A percentile compares a stretch with the other conserved stretches of the same genome.
phyloP scores from a whole-genome alignment of 2,888 invertebrate genomes.

The Petrolisthes cinctipes region DNA sequence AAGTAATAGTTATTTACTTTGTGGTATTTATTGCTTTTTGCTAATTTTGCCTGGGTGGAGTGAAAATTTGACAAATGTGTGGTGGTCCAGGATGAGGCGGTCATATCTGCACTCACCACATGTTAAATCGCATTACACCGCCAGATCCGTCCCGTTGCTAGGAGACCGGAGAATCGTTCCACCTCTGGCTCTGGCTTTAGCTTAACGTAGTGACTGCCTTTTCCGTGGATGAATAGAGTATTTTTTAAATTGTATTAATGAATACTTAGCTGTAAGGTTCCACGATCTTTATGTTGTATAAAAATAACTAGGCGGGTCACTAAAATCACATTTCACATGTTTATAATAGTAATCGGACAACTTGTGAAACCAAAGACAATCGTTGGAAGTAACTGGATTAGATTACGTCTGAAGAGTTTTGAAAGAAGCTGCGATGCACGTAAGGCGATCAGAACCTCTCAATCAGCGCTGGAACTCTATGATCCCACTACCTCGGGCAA shows the following conservation, averaged over 20 bases:
- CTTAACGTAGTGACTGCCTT: background rate
- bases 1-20: too few species aligned
- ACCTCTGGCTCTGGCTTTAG: conserved; percentile 39
- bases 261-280: too few species aligned
- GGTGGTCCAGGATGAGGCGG: conserved; percentile 45
- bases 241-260: too few species aligned
- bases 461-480: conserved; percentile 57
- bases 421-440: conserved; percentile 62
- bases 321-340: too few species aligned
- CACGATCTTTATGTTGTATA: too few species aligned
- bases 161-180: conserved; percentile 48
- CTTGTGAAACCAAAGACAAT: conserved; percentile 56
- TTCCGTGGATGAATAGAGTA: too few species aligned
- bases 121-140: conserved; percentile 60
- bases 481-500: conserved; percentile 60
- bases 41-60: background rate
- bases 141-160: conserved; percentile 60
- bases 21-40: background rate
- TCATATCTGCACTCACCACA: conserved; percentile 63
- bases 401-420: conserved; percentile 62
- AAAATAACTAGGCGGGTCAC: too few species aligned
- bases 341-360: conserved; percentile 10
- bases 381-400: conserved; percentile 60
- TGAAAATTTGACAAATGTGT: conserved; percentile 32
- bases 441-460: conserved; percentile 63